Evolutionary conservation across 2,113 vertebrate species (phyloP).

Genomic region (Melanostigma gelatinosum): DNA sequence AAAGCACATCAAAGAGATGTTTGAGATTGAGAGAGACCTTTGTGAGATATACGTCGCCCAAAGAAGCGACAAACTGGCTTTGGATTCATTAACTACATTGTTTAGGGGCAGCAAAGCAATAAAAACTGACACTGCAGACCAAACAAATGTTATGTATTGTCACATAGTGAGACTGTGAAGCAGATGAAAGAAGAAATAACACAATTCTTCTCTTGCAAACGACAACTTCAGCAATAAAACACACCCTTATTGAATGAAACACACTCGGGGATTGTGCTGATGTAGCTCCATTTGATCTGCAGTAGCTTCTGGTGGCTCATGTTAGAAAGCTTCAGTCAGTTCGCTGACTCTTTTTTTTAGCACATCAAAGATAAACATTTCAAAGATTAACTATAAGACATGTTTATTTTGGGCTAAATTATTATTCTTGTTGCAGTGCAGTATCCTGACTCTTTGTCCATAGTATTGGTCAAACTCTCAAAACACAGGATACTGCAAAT

Average conservation of each 20-base stretch:
- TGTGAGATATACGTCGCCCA: slow-evolving; percentile 37
- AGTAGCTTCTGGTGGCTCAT: neutral
- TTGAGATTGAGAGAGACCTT: slow-evolving; percentile 66
- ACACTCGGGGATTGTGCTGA: neutral
- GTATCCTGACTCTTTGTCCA: neutral
- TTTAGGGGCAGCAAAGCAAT: slow-evolving; percentile 32
- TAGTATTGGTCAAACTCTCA: neutral
- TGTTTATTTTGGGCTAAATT: neutral
- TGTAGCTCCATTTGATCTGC: neutral
- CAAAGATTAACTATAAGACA: neutral
- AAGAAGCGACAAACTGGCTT: slow-evolving; percentile 37
- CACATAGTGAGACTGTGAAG: neutral
- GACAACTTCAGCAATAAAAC: neutral
- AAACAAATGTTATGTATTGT: slow-evolving; percentile 43
- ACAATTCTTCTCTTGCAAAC: neutral
- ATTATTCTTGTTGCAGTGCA: neutral
- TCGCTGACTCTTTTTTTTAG: neutral
- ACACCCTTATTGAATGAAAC: neutral
- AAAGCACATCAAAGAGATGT: slow-evolving; percentile 74
- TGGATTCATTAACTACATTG: slow-evolving; percentile 43
- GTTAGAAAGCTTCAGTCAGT: neutral
- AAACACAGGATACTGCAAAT: neutral
- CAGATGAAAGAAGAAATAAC: neutral
- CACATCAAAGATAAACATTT: neutral
- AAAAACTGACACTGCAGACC: slow-evolving; percentile 10